Percentiles rank a stretch among this genome's conserved stretches.
Conservation (phyloP, 1,140 invertebrate genomes). For the Papilio helenus region DNA sequence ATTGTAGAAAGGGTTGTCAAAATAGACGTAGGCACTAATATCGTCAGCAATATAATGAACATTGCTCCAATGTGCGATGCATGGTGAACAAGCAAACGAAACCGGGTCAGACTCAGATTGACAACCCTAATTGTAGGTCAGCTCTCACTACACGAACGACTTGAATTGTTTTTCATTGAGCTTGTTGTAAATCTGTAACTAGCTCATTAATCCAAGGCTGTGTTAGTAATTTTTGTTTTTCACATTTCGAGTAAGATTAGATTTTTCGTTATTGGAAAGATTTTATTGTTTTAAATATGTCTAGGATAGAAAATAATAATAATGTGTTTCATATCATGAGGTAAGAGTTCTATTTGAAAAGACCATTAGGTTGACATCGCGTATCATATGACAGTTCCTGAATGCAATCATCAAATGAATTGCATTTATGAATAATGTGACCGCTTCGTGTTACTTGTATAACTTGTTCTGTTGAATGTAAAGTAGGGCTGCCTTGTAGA, state of each 20-base stretch:
- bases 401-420: slow-evolving; percentile 33
- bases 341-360: slow-evolving; percentile 9
- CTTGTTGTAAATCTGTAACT: background rate
- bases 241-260: background rate
- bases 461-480: background rate
- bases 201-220: background rate
- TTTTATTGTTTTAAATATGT: no score
- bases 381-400: slow-evolving; percentile 18
- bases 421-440: slow-evolving; percentile 35
- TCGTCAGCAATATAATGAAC: background rate
- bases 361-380: slow-evolving; percentile 14
- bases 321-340: background rate
- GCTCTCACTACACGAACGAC: background rate
- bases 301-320: no score
- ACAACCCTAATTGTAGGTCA: background rate
- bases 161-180: background rate
- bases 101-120: background rate
- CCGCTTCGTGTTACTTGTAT: slow-evolving; percentile 24
- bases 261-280: background rate
- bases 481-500: background rate
- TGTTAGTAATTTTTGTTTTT: background rate
- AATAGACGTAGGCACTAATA: background rate
- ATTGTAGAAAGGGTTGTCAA: background rate
- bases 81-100: background rate
- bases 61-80: no score